phyloP scores from a whole-genome alignment of 2,797 vertebrate genomes.

The Zalophus californianus region DNA sequence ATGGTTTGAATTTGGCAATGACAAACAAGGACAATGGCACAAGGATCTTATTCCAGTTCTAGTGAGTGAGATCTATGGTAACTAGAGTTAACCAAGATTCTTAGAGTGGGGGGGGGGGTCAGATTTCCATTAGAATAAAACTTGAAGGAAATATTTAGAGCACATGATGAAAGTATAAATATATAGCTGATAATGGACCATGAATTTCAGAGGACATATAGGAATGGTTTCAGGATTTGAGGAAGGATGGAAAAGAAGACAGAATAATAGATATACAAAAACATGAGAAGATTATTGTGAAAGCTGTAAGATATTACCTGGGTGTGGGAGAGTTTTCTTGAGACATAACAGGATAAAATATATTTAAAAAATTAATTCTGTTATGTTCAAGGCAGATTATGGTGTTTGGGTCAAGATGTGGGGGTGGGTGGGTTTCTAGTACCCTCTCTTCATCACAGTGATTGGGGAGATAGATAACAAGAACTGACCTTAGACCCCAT shows the following conservation, averaged over 20 bases:
- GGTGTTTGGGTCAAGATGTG: neutral
- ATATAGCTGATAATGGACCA: neutral
- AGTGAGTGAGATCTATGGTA: neutral
- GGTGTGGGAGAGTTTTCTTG: neutral
- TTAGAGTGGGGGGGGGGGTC: neutral
- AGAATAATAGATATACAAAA: neutral
- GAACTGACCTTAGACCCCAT: neutral
- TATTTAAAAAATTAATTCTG: neutral
- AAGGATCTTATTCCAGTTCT: neutral
- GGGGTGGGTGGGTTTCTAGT: neutral
- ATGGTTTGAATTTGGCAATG: neutral
- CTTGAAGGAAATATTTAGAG: neutral
- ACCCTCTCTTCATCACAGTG: neutral
- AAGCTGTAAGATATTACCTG: neutral
- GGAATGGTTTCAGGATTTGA: neutral
- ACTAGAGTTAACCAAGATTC: neutral
- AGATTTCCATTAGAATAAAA: neutral
- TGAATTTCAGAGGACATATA: neutral
- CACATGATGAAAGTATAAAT: neutral
- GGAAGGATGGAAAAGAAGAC: neutral
- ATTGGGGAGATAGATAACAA: neutral
- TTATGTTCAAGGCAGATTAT: neutral
- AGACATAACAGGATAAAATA: neutral
- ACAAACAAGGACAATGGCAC: accelerated
- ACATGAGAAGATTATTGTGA: neutral